A percentile compares a stretch with the other conserved stretches of the same genome.
phyloP scores from a whole-genome alignment of 2,888 invertebrate species.

The Napeogenes inachia region DNA sequence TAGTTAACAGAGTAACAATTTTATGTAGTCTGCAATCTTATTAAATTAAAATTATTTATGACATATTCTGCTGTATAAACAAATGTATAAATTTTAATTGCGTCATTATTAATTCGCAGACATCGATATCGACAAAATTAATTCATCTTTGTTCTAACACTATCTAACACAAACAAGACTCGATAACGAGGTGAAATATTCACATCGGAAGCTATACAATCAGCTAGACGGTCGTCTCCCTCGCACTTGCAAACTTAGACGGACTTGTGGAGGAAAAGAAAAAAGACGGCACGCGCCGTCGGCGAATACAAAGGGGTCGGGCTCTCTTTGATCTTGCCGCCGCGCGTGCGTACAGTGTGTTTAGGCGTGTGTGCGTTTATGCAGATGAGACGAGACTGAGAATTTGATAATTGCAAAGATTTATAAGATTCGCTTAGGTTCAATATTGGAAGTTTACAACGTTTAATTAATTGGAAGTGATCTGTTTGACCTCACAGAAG shows the following conservation, averaged over 20 bases:
- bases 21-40: too few species aligned
- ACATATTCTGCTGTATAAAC: too few species aligned
- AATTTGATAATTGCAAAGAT: conserved; percentile 77
- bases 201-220: conserved; percentile 73
- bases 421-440: conserved; percentile 52
- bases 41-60: too few species aligned
- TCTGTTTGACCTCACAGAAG: conserved; percentile 5
- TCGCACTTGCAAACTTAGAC: conserved; percentile 51
- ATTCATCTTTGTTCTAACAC: conserved; percentile 49
- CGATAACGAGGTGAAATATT: conserved; percentile 79
- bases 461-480: conserved; percentile 24
- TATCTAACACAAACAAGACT: conserved; percentile 76
- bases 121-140: conserved; percentile 55
- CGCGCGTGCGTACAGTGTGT: conserved; percentile 66
- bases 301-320: conserved; percentile 74
- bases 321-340: conserved; percentile 73
- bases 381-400: conserved; percentile 69
- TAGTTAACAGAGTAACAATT: too few species aligned
- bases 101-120: conserved; percentile 10
- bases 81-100: too few species aligned
- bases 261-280: conserved; percentile 54
- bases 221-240: conserved; percentile 55
- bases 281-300: conserved; percentile 72
- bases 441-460: conserved; percentile 35
- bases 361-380: conserved; percentile 60